phyloP scores from a whole-genome alignment of 2,888 invertebrate species.

The Gastrophysa polygoni region DNA sequence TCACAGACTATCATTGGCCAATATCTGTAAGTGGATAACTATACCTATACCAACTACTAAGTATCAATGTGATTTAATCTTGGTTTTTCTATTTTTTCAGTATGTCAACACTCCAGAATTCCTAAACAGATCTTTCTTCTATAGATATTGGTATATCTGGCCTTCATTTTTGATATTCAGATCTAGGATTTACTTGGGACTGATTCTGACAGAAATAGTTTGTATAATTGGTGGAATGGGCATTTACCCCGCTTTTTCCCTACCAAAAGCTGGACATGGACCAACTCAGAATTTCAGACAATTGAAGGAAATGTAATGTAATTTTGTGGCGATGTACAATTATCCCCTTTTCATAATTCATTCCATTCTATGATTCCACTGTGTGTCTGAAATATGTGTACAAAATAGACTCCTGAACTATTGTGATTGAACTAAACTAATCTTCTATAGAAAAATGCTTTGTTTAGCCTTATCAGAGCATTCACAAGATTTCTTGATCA shows the following conservation, averaged over 20 bases:
- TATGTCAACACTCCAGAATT: constrained; percentile 82
- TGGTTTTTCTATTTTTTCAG: constrained; percentile 62
- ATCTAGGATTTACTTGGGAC: constrained; percentile 87
- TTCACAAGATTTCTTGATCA: too few species aligned
- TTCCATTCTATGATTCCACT: too few species aligned
- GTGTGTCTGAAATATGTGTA: too few species aligned
- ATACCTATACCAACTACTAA: background rate
- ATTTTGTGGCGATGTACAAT: too few species aligned
- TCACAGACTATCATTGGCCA: constrained; percentile 73
- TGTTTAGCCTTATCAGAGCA: too few species aligned
- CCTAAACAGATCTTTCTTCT: constrained; percentile 64
- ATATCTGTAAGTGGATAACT: constrained; percentile 66
- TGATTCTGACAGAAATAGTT: constrained; percentile 90
- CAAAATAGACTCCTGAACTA: too few species aligned
- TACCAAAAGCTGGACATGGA: constrained; percentile 82
- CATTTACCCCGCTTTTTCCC: constrained; percentile 80
- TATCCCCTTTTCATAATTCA: too few species aligned
- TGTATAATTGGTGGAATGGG: constrained; percentile 91
- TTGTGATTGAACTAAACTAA: too few species aligned
- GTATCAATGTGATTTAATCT: background rate
- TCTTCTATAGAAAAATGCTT: too few species aligned
- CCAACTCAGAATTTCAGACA: constrained; percentile 75
- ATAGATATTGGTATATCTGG: constrained; percentile 84
- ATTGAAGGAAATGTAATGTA: constrained; percentile 55
- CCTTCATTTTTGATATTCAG: constrained; percentile 88